These are phyloP conservation scores for Pomacea maculata DNA, from an alignment of 1,140 invertebrate species.

Conservation along the genomic window DNA sequence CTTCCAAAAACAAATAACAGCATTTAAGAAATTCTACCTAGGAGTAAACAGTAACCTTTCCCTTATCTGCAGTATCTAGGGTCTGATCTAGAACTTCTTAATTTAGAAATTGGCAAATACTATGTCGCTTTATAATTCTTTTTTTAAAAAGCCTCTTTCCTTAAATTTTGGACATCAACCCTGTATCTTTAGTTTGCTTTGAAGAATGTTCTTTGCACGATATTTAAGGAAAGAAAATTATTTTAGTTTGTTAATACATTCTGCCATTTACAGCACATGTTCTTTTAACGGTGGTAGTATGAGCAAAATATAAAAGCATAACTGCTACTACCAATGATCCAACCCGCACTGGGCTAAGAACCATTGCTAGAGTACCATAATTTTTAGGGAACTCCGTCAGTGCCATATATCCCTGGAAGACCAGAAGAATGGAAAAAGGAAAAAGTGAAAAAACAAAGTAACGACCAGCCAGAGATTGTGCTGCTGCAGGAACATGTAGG, in stretches of 20 bases:
- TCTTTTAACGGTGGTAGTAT: constrained; percentile 13
- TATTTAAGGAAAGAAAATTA: neutral
- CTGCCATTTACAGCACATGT: constrained; percentile 11
- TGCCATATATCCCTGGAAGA: constrained; percentile 77
- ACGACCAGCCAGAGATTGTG: constrained; percentile 3
- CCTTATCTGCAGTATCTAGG: too few relatives aligned
- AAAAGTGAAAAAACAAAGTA: constrained; percentile 29
- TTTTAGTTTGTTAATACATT: neutral
- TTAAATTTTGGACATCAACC: too few relatives aligned
- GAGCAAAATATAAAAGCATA: constrained; percentile 24
- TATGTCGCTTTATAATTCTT: too few relatives aligned
- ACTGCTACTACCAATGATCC: constrained; percentile 79
- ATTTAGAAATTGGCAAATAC: too few relatives aligned
- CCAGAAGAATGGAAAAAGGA: constrained; percentile 70
- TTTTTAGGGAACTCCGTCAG: constrained; percentile 81
- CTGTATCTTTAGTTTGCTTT: too few relatives aligned
- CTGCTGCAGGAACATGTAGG: constrained; percentile 10
- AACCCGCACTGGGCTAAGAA: constrained; percentile 81
- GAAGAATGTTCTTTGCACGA: neutral
- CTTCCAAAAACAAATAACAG: too few relatives aligned
- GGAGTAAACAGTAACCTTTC: too few relatives aligned
- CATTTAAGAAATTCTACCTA: too few relatives aligned
- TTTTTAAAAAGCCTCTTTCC: too few relatives aligned
- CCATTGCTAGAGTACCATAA: constrained; percentile 81
- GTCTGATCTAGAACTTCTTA: too few relatives aligned